Base-by-base conservation (phyloP, 2,888 invertebrate species). In the Andrena camellia region DNA sequence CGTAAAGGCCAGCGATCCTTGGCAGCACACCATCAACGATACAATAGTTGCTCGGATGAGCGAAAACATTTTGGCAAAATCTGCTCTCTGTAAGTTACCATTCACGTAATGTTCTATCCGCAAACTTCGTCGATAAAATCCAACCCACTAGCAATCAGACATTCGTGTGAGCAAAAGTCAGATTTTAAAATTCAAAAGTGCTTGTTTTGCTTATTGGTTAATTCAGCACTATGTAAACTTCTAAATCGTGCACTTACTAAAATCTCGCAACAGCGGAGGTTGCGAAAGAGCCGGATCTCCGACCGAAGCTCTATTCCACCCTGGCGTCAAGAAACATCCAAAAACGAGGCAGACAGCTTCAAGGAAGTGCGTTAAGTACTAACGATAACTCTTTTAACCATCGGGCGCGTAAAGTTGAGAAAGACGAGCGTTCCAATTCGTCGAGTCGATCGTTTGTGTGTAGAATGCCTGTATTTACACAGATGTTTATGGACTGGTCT, bases 1-100 rank as follows among this genome's bases (percentile, higher is more conserved):
- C 57, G 80, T 92, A 17, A 86, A 75, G 17, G 67, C 87, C 0
- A 78, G 63, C 0, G 87, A 92, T 83, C 90, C 90, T 17, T 89
- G 88, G 89, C 42, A 70, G 33, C 67, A 70, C 6, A 67, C 73
- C 10, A 85, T 89, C 23, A 86, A 89, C 50, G 80, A 92, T 8
- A 8, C 79, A 0, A 74, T 91, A 1, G 59, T 88, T 23, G 63
- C 66, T 33, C 83, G 88, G 73, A 76, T 93, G 29, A 69, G 57
- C 6, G 60, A 75, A 20, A 85, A 85, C 35, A n/a, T 63, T 35
- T 66, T 78, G 20, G 84, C 78, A 7, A 79, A 72, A 48, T 50
- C 71, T 48, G 77, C 59, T 52, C 62, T 88, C 8, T 50, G 88
- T 88, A 69, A 81, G 85, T 78, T 8, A 3, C 29, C 42, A n/a